These are phyloP conservation scores for Limonius californicus DNA, from an alignment of 1,140 invertebrate species.

Conservation along the genomic window DNA sequence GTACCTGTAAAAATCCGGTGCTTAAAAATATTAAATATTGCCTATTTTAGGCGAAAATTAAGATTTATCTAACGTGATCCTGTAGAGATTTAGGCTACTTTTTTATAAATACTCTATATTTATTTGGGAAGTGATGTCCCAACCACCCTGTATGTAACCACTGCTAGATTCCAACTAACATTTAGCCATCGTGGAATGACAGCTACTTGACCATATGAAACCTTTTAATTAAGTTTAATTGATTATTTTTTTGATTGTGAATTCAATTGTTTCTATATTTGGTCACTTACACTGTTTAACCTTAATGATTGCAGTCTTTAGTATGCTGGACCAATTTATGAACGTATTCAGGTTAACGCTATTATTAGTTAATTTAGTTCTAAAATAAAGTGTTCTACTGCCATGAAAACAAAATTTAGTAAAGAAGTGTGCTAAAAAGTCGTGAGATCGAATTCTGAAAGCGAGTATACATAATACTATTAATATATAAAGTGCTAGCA, in stretches of 20 bases:
- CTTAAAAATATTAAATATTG: too few relatives aligned
- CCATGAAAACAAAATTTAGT: not conserved
- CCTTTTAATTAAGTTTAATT: too few relatives aligned
- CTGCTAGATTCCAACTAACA: too few relatives aligned
- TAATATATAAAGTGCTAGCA: not conserved
- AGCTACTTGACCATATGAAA: too few relatives aligned
- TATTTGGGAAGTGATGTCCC: too few relatives aligned
- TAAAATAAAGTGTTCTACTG: slow-evolving; percentile 3
- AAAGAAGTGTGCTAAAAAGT: not conserved
- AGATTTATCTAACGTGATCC: too few relatives aligned
- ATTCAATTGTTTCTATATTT: not conserved
- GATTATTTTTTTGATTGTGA: not conserved
- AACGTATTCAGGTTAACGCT: slow-evolving; percentile 3
- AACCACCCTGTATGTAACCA: too few relatives aligned
- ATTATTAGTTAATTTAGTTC: not conserved
- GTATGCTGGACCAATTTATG: slow-evolving; percentile 1
- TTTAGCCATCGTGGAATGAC: too few relatives aligned
- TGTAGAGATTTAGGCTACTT: too few relatives aligned
- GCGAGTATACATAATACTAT: not conserved
- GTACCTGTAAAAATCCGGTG: too few relatives aligned
- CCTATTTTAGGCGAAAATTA: too few relatives aligned
- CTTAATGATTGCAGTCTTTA: not conserved
- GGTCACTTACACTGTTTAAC: not conserved
- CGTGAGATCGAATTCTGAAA: not conserved
- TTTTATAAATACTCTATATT: too few relatives aligned